Conservation (phyloP, 1,140 invertebrate species). For the Saccostrea echinata region DNA sequence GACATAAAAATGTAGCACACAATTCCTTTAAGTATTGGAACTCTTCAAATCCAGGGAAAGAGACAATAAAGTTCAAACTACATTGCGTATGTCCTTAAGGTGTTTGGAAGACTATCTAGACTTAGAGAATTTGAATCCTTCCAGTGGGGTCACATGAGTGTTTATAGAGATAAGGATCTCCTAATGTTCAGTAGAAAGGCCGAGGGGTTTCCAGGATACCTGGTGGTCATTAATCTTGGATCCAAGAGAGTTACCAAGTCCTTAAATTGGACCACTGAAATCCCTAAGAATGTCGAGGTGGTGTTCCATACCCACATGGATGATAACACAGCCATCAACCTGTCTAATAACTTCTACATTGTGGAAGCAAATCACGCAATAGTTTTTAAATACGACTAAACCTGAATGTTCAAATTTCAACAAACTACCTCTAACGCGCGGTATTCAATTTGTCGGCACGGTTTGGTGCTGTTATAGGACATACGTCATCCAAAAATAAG, state of each 20-base stretch:
- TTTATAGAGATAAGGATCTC: slow-evolving; percentile 64
- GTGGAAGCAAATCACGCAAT: slow-evolving; percentile 47
- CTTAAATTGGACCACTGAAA: slow-evolving; percentile 44
- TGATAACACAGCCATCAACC: slow-evolving; percentile 27
- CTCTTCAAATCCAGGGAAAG: too few species aligned
- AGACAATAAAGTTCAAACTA: too few species aligned
- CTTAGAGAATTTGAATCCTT: slow-evolving; percentile 76
- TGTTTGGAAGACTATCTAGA: slow-evolving; percentile 71
- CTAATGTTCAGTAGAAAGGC: slow-evolving; percentile 75
- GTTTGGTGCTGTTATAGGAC: too few species aligned
- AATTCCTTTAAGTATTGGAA: too few species aligned
- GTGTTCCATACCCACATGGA: slow-evolving; percentile 65
- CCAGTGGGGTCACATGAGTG: slow-evolving; percentile 74
- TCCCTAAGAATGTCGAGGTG: slow-evolving; percentile 57
- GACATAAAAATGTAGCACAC: too few species aligned
- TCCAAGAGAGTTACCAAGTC: slow-evolving; percentile 26
- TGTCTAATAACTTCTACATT: slow-evolving; percentile 39
- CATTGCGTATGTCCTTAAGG: too few species aligned
- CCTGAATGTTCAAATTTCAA: too few species aligned
- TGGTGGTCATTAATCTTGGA: slow-evolving; percentile 75
- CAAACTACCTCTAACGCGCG: too few species aligned
- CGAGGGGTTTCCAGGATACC: slow-evolving; percentile 72
- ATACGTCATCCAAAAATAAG: too few species aligned
- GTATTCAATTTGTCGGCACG: too few species aligned
- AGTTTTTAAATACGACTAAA: slow-evolving; percentile 50